A percentile compares a stretch with the other conserved stretches of the same genome.
phyloP scores from a whole-genome alignment of 2,113 vertebrate genomes.

The Chionis minor region DNA sequence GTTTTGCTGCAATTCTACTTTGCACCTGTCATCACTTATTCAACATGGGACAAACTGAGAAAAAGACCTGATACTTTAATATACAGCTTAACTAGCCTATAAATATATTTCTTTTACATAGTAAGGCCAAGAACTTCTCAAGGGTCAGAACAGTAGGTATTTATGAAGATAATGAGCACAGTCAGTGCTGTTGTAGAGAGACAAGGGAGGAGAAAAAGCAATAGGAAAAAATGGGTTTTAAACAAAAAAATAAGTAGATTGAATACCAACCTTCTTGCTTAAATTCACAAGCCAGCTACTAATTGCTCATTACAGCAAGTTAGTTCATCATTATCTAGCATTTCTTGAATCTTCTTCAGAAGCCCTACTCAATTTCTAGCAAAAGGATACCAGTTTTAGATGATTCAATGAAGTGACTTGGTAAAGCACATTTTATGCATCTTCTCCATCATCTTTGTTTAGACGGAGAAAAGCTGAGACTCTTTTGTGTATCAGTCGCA shows the following conservation, averaged over 20 bases:
- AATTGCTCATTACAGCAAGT: conserved; percentile 20
- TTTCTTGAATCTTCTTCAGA: neutral
- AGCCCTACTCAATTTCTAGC: neutral
- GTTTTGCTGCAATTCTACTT: neutral
- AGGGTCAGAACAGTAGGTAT: neutral
- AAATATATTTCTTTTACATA: neutral
- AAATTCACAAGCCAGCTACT: conserved; percentile 13
- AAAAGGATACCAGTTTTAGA: neutral
- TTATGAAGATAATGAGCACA: conserved; percentile 40
- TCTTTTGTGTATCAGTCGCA: neutral
- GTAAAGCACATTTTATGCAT: neutral
- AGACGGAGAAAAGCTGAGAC: neutral
- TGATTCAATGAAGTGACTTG: neutral
- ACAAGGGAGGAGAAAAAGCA: neutral
- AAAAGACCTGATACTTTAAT: neutral
- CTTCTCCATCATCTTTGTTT: neutral
- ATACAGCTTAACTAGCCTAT: neutral
- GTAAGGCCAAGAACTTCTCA: neutral
- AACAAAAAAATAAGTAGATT: neutral
- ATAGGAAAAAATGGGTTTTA: neutral
- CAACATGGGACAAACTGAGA: neutral
- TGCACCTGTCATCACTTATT: neutral
- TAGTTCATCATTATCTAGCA: neutral
- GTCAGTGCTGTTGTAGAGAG: neutral
- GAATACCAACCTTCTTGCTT: conserved; percentile 1